phyloP scores from a whole-genome alignment of 2,888 invertebrate species.

The Mesochorus sp. region DNA sequence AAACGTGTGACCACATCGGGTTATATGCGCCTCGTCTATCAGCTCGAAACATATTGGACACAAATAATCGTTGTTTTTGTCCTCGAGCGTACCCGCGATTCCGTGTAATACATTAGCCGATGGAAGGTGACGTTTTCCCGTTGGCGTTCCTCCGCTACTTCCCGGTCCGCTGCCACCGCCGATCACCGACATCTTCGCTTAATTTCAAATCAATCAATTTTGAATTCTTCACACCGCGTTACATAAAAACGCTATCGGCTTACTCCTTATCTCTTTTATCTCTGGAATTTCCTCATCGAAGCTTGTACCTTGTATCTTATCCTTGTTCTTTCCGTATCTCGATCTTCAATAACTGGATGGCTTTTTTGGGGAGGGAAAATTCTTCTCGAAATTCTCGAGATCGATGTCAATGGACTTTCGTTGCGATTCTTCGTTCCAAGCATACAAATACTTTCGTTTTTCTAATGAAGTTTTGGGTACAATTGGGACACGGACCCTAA shows the following conservation, averaged over 20 bases:
- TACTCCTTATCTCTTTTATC: too few species aligned
- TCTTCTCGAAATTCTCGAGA: too few species aligned
- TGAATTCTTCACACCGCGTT: slow-evolving; percentile 1
- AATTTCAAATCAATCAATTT: background rate
- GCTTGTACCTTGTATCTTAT: background rate
- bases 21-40: slow-evolving; percentile 95
- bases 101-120: slow-evolving; percentile 84
- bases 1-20: slow-evolving; percentile 96
- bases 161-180: slow-evolving; percentile 65
- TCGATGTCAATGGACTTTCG: slow-evolving; percentile 25
- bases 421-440: slow-evolving; percentile 20
- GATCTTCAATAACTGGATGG: too few species aligned
- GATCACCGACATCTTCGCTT: slow-evolving; percentile 9
- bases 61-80: slow-evolving; percentile 86
- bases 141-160: slow-evolving; percentile 78
- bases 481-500: slow-evolving; percentile 31
- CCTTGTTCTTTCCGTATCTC: slow-evolving; percentile 45
- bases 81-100: slow-evolving; percentile 86
- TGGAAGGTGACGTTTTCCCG: slow-evolving; percentile 82
- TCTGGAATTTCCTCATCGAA: too few species aligned
- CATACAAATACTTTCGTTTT: slow-evolving; percentile 15
- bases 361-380: too few species aligned
- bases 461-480: too few species aligned
- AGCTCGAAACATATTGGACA: slow-evolving; percentile 95
- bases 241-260: background rate